phyloP scores from a whole-genome alignment of 2,113 vertebrate species.

The Nannobrachium achirus region DNA sequence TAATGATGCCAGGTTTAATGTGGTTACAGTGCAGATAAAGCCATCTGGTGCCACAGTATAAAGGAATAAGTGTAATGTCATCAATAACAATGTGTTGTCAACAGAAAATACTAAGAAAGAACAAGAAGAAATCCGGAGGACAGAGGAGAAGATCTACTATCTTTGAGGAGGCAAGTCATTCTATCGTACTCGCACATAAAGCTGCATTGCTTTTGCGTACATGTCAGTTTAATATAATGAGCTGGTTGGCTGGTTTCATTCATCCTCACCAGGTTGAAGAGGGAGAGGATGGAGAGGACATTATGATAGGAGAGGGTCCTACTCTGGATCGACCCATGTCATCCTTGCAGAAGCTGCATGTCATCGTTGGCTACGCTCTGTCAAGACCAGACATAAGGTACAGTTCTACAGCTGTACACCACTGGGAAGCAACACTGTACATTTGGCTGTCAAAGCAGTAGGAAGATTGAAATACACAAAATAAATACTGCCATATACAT shows the following conservation, averaged over 20 bases:
- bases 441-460: no score
- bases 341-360: conserved; percentile 90
- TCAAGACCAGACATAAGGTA: conserved; percentile 86
- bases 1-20: no score
- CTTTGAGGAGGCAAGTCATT: conserved; percentile 68
- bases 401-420: no score
- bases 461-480: no score
- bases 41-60: no score
- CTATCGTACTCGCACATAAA: neutral
- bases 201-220: neutral
- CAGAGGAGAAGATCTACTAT: conserved; percentile 69
- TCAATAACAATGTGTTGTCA: no score
- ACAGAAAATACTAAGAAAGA: conserved; percentile 74
- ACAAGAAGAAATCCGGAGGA: conserved; percentile 59
- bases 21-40: no score
- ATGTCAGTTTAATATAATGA: neutral
- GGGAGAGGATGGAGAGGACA: conserved; percentile 71
- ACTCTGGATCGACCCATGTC: conserved; percentile 86
- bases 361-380: conserved; percentile 88
- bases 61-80: no score
- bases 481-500: neutral
- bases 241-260: neutral
- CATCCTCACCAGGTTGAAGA: conserved; percentile 55
- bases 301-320: conserved; percentile 78
- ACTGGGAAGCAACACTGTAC: no score